Conservation (phyloP, 2,888 invertebrate genomes). For the Hypercompe scribonia region DNA sequence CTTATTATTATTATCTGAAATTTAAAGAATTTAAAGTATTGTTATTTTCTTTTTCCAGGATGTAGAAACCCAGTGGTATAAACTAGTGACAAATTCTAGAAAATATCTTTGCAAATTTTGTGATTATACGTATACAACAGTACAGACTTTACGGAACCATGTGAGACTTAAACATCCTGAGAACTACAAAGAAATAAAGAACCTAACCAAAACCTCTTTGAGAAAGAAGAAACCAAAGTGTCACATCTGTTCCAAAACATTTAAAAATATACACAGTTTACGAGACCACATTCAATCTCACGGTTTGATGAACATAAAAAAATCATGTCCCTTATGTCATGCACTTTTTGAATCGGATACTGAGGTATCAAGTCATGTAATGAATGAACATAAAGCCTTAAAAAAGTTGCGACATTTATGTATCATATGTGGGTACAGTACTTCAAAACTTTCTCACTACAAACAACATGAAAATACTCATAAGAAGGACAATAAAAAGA, state of each 20-base stretch:
- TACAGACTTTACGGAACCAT: conserved; percentile 41
- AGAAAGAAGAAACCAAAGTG: conserved; percentile 34
- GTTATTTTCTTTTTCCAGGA: conserved; percentile 26
- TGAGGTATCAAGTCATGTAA: conserved; percentile 28
- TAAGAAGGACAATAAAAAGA: neutral
- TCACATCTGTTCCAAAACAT: conserved; percentile 33
- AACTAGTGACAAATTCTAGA: conserved; percentile 19
- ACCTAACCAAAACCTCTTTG: neutral
- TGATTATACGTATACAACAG: conserved; percentile 53
- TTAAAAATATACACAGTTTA: conserved; percentile 20
- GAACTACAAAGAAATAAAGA: conserved; percentile 24
- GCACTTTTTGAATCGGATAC: conserved; percentile 24
- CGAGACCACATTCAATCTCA: conserved; percentile 31
- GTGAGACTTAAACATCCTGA: conserved; percentile 30
- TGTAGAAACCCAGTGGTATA: conserved; percentile 28
- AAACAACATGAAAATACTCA: conserved; percentile 42
- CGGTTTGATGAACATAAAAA: conserved; percentile 20
- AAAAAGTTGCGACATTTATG: conserved; percentile 30
- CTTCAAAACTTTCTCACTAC: conserved; percentile 39
- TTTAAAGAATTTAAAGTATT: neutral
- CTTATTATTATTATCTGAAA: too few species aligned
- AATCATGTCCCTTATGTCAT: conserved; percentile 32
- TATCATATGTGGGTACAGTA: conserved; percentile 37
- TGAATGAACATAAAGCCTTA: conserved; percentile 13
- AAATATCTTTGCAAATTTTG: conserved; percentile 50